Base-by-base conservation (phyloP, 2,888 invertebrate genomes). In the Synergus laeviventris region DNA sequence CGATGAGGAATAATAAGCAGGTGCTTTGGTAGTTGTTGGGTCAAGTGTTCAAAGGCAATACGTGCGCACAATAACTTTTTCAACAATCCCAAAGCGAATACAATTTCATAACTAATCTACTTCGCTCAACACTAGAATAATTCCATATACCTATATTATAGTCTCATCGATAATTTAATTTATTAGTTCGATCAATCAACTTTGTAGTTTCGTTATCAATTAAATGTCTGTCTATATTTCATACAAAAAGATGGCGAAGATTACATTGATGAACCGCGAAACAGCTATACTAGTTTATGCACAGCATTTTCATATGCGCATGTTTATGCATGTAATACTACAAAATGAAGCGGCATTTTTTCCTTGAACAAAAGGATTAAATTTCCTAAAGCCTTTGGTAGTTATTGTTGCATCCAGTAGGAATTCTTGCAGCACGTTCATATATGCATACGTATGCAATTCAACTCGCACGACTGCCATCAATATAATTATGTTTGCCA, bases 51-150 rank as follows among this genome's bases (percentile, higher is more conserved):
- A 36, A 36, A 70, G n/a, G 38, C 49, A 49, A 16, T 49, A 70
- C 24, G 70, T 49, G 24, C 70, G 49, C 49, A 12, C 36, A 49
- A 70, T 70, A 70, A 24, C 70, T 70, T 49, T 49, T 70, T 70
- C 31, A 70, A 36, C 31, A 11, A 49, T 49, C 70, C 49, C n/a
- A 54, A 70, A 38, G 18, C n/a, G n/a, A 70, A 31, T 49, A 49
- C 31, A 31, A 70, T 70, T 70, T 70, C 31, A 31, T 49, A n/a
- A n/a, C 36, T 49, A 5, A 59, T 59, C 2, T 24, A 14, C 56
- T 21, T 24, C 12, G 14, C 12, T 21, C 24, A 2, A 24, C 4
- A 24, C 8, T 54, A 54, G 16, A 9, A 18, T 54, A 18, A 18
- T 18, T 54, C 7, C n/a, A 18, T 9, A 18, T 9, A 18, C 31